phyloP scores from a whole-genome alignment of 2,888 invertebrate species.

The Polymixis lichenea region DNA sequence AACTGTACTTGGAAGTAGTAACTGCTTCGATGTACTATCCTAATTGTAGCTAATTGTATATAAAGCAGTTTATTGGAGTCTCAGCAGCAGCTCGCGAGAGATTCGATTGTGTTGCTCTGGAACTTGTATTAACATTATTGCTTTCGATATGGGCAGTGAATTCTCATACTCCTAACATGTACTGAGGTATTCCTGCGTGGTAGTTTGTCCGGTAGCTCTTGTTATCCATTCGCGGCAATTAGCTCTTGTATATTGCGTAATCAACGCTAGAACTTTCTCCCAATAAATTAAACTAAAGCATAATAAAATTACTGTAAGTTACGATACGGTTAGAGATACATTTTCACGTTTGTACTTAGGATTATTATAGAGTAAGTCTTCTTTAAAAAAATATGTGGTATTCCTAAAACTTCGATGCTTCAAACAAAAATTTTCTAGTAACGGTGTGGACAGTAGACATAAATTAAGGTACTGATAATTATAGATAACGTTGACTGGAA shows the following conservation, averaged over 20 bases:
- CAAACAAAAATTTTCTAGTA: constrained; percentile 82
- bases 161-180: constrained; percentile 21
- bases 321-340: constrained; percentile 75
- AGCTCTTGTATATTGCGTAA: constrained; percentile 65
- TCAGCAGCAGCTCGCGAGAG: not conserved
- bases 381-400: constrained; percentile 70
- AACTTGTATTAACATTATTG: constrained; percentile 10
- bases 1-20: constrained; percentile 33
- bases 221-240: constrained; percentile 54
- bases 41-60: constrained; percentile 20
- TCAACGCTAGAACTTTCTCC: constrained; percentile 70
- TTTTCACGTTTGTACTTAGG: constrained; percentile 85
- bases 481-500: constrained; percentile 79
- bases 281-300: constrained; percentile 72
- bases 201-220: constrained; percentile 49
- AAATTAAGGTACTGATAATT: constrained; percentile 81
- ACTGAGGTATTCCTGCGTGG: constrained; percentile 13
- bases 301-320: constrained; percentile 74
- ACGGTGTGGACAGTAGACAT: constrained; percentile 72
- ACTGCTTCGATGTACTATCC: constrained; percentile 11
- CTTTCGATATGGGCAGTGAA: constrained; percentile 29
- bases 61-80: constrained; percentile 6
- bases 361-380: constrained; percentile 76
- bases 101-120: constrained; percentile 18
- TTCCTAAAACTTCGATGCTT: constrained; percentile 76